A percentile compares a stretch with the other conserved stretches of the same genome.
Evolutionary conservation across 2,888 invertebrate genomes (phyloP).

Genomic region (Agapostemon virescens): DNA sequence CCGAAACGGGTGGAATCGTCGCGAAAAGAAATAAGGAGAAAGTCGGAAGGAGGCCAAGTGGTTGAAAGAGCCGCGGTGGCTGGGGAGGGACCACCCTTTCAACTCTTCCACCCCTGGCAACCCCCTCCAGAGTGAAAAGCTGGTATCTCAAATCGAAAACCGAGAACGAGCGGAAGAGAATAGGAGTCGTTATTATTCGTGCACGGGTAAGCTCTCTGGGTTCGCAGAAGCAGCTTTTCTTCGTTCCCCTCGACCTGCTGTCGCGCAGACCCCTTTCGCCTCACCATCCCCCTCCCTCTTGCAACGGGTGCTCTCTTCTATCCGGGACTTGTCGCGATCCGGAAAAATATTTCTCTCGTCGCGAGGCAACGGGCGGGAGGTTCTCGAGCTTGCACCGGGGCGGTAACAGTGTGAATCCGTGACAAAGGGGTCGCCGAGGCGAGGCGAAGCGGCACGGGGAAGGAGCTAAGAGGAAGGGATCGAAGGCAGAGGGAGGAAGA

Average conservation of each 20-base stretch:
- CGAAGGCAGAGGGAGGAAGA: conserved; percentile 40
- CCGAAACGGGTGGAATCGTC: conserved; percentile 26
- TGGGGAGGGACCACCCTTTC: no score
- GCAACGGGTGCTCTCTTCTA: not conserved
- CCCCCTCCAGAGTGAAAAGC: no score
- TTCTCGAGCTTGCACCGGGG: conserved; percentile 25
- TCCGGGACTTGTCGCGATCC: conserved; percentile 46
- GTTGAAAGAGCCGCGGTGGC: not conserved
- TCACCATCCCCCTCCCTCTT: not conserved
- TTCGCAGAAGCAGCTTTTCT: conserved; percentile 59
- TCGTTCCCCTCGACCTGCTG: conserved; percentile 18
- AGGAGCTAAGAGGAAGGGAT: conserved; percentile 31
- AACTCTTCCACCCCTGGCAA: no score
- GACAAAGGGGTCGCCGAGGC: conserved; percentile 15
- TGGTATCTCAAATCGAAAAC: conserved; percentile 63
- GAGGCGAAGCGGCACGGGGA: conserved; percentile 37
- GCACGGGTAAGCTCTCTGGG: conserved; percentile 56
- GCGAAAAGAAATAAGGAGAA: conserved; percentile 28
- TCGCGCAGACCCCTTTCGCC: not conserved
- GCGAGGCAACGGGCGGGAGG: conserved; percentile 27
- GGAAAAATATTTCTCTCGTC: conserved; percentile 59
- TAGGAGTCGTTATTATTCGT: conserved; percentile 67
- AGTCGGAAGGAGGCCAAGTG: conserved; percentile 18
- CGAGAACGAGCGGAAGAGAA: conserved; percentile 58
- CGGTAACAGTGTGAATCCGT: conserved; percentile 1